phyloP scores from a whole-genome alignment of 2,797 vertebrate genomes.

The Aphelocoma californica region DNA sequence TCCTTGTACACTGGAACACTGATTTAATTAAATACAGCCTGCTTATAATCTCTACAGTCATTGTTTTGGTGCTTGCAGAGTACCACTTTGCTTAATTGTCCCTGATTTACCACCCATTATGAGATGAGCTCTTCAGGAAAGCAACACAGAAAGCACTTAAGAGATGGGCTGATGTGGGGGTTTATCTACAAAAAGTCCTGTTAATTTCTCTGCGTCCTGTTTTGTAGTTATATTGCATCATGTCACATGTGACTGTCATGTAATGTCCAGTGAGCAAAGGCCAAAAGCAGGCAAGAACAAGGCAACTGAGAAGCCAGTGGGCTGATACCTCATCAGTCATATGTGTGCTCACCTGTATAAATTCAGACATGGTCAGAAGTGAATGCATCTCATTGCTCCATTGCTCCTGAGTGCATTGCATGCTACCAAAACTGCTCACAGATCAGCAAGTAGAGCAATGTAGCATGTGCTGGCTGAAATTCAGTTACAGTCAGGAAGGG shows the following conservation, averaged over 20 bases:
- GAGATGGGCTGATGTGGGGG: rapidly evolving
- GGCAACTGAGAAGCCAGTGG: background rate
- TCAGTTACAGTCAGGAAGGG: background rate
- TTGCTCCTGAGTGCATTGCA: background rate
- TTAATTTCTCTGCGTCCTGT: background rate
- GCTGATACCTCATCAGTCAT: background rate
- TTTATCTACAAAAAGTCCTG: background rate
- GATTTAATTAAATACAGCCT: background rate
- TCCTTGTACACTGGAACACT: background rate
- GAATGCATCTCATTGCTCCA: background rate
- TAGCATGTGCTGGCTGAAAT: background rate
- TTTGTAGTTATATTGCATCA: background rate
- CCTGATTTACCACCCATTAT: background rate
- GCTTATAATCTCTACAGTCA: background rate
- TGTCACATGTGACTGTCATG: rapidly evolving
- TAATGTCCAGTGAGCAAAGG: background rate
- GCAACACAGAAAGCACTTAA: background rate
- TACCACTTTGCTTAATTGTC: background rate
- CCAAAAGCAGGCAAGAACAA: background rate
- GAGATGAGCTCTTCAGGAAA: background rate
- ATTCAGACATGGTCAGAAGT: background rate
- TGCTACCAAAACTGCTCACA: background rate
- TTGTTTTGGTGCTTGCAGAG: background rate
- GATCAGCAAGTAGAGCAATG: background rate
- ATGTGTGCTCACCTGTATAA: background rate